Conservation (phyloP, 2,113 vertebrate species). For the Oriolus oriolus region DNA sequence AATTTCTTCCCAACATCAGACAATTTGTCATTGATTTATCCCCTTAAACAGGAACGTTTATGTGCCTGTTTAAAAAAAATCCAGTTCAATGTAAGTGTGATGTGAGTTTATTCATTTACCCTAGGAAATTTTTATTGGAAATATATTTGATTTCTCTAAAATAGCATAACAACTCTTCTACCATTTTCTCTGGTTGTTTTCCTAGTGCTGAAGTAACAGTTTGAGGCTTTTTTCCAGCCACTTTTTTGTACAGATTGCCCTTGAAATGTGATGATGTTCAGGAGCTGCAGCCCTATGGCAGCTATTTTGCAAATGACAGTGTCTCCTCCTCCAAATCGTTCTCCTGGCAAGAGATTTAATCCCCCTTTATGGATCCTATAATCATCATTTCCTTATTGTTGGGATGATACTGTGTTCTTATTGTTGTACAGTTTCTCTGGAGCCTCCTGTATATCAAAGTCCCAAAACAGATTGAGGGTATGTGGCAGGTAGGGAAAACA, state of each 20-base stretch:
- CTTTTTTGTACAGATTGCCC: background rate
- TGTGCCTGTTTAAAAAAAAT: background rate
- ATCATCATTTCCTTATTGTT: background rate
- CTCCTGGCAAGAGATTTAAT: background rate
- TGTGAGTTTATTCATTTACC: background rate
- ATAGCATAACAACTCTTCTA: background rate
- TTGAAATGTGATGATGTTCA: background rate
- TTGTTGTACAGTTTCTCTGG: background rate
- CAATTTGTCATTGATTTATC: constrained; percentile 34
- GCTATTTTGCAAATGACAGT: background rate
- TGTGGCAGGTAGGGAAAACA: background rate
- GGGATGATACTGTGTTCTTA: background rate
- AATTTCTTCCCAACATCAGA: constrained; percentile 22
- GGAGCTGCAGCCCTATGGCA: background rate
- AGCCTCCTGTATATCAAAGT: background rate
- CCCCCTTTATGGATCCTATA: background rate
- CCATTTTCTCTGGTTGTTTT: background rate
- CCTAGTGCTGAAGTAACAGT: background rate
- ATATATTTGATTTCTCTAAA: background rate
- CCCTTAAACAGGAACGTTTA: background rate
- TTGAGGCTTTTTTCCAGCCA: background rate
- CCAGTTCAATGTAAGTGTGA: background rate
- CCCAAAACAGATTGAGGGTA: background rate
- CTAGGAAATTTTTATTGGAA: background rate
- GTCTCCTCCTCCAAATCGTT: background rate